These are phyloP conservation scores for Zootermopsis nevadensis DNA, from an alignment of 2,888 invertebrate genomes.

Conservation along the genomic window DNA sequence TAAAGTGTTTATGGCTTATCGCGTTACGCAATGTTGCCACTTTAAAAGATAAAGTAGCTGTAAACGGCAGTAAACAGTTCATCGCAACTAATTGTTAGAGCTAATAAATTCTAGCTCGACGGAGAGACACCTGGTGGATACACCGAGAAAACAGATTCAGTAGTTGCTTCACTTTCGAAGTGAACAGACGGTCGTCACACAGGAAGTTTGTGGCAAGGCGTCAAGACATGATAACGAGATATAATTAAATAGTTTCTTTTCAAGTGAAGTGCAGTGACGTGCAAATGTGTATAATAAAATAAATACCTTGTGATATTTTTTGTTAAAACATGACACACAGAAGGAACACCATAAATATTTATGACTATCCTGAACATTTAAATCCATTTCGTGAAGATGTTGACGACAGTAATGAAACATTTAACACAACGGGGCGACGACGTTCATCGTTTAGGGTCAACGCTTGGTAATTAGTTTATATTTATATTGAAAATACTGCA, in stretches of 20 bases:
- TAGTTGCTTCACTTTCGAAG: neutral
- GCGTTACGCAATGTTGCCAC: neutral
- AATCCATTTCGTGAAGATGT: conserved; percentile 80
- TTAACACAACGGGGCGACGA: conserved; percentile 40
- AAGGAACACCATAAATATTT: conserved; percentile 69
- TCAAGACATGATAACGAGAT: neutral
- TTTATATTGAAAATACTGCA: no score
- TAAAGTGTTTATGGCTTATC: neutral
- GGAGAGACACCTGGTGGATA: conserved; percentile 20
- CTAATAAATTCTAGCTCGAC: no score
- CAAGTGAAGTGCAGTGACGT: conserved; percentile 20
- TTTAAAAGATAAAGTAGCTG: neutral
- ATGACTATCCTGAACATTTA: conserved; percentile 81
- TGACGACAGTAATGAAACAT: conserved; percentile 57
- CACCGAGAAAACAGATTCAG: neutral
- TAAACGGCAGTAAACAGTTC: neutral
- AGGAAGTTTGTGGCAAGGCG: neutral
- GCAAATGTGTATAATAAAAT: conserved; percentile 3
- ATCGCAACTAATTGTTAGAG: neutral
- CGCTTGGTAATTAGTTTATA: conserved; percentile 4
- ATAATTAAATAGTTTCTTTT: neutral
- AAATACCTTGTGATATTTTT: neutral
- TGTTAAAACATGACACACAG: conserved; percentile 59
- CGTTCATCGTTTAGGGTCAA: conserved; percentile 39
- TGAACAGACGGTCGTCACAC: neutral